These are phyloP conservation scores for Notothenia rossii DNA, from an alignment of 2,113 vertebrate species.

Conservation along the genomic window DNA sequence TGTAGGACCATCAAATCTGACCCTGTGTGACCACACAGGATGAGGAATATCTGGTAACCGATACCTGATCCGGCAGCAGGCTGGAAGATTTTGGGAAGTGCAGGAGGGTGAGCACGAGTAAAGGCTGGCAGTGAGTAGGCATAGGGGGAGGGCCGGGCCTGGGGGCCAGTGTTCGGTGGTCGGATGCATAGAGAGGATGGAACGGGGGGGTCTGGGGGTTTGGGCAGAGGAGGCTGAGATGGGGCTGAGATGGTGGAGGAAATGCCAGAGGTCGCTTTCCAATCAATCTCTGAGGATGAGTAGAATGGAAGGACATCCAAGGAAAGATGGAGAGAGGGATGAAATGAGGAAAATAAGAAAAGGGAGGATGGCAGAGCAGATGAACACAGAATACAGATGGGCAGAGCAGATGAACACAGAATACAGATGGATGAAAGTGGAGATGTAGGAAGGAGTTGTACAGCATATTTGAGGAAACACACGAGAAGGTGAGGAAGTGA, in stretches of 20 bases:
- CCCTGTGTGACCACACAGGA: neutral
- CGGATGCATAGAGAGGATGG: slow-evolving; percentile 12
- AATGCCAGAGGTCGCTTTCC: slow-evolving; percentile 51
- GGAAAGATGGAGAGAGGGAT: neutral
- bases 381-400: neutral
- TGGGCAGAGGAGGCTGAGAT: slow-evolving; percentile 42
- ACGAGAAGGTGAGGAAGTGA: neutral
- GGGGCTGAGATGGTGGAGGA: slow-evolving; percentile 57
- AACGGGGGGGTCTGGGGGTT: slow-evolving; percentile 42
- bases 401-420: neutral
- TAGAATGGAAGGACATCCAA: neutral
- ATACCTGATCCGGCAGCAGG: slow-evolving; percentile 80
- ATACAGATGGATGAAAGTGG: neutral
- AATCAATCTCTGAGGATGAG: slow-evolving; percentile 57
- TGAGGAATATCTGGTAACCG: neutral
- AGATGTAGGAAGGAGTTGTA: neutral
- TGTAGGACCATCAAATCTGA: neutral
- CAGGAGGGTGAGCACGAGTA: slow-evolving; percentile 76
- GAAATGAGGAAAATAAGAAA: slow-evolving; percentile 12
- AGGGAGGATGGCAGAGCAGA: neutral
- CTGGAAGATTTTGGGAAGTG: slow-evolving; percentile 86
- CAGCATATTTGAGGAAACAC: slow-evolving; percentile 2
- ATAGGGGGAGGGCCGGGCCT: slow-evolving; percentile 60
- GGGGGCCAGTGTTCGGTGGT: slow-evolving; percentile 26
- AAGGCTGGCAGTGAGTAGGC: slow-evolving; percentile 78